A percentile compares a stretch with the other conserved stretches of the same genome.
Evolutionary conservation across 2,888 invertebrate species (phyloP).

Genomic region (Xanthostigma xanthostigma): DNA sequence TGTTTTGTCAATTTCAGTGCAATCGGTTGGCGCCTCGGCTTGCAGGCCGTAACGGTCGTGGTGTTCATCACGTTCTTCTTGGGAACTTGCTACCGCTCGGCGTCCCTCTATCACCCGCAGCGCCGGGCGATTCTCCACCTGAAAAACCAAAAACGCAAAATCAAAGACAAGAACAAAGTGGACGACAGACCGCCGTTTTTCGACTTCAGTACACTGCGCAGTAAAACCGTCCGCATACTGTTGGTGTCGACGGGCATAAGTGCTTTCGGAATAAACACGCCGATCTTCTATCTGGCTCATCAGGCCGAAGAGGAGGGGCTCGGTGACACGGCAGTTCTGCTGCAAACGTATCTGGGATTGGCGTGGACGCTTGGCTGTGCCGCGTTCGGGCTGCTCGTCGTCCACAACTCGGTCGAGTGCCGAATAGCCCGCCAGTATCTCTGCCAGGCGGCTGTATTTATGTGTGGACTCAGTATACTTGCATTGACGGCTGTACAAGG

Average conservation of each 20-base stretch:
- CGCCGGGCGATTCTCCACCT: constrained; percentile 73
- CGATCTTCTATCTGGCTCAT: constrained; percentile 68
- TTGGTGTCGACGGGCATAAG: constrained; percentile 64
- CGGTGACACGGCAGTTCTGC: constrained; percentile 28
- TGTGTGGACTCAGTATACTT: constrained; percentile 61
- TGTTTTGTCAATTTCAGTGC: constrained; percentile 36
- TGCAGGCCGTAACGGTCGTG: constrained; percentile 74
- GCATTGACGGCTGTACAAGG: constrained; percentile 64
- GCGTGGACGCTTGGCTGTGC: constrained; percentile 74
- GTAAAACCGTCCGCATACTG: constrained; percentile 70
- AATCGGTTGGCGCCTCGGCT: constrained; percentile 67
- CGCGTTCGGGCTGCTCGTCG: constrained; percentile 67
- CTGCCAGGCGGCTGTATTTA: constrained; percentile 65
- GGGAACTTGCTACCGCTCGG: constrained; percentile 76
- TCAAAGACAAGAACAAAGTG: constrained; percentile 60
- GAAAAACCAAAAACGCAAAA: constrained; percentile 74
- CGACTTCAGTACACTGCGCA: constrained; percentile 70
- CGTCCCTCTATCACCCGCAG: constrained; percentile 78
- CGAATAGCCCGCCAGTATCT: constrained; percentile 74
- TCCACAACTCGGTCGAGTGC: constrained; percentile 70
- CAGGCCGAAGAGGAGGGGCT: constrained; percentile 64
- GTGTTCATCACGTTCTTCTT: constrained; percentile 71
- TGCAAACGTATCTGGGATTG: constrained; percentile 64
- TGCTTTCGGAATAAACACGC: constrained; percentile 74
- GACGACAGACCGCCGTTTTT: constrained; percentile 75